Evolutionary conservation across 2,888 invertebrate species (phyloP).

Genomic region (Anthoptus insignis): DNA sequence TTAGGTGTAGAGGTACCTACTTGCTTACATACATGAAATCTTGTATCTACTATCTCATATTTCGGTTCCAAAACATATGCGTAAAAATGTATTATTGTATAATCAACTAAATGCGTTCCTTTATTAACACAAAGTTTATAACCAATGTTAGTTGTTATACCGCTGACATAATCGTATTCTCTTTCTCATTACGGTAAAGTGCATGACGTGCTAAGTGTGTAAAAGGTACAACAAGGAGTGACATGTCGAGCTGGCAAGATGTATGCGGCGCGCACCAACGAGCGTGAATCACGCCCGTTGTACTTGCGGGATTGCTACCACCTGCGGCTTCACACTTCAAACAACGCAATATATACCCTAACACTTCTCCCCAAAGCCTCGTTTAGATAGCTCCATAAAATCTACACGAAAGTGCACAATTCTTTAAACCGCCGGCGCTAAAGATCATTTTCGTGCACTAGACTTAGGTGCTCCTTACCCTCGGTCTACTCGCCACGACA

Average conservation of each 20-base stretch:
- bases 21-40: too few relatives aligned
- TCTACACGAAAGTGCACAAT: constrained; percentile 66
- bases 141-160: not conserved
- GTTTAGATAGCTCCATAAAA: constrained; percentile 45
- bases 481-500: constrained; percentile 58
- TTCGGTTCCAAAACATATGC: too few relatives aligned
- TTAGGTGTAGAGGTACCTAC: too few relatives aligned
- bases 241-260: constrained; percentile 75
- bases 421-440: constrained; percentile 63
- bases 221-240: constrained; percentile 70
- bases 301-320: constrained; percentile 66
- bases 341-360: constrained; percentile 54
- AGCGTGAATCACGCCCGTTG: constrained; percentile 76
- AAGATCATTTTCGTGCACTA: constrained; percentile 68
- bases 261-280: constrained; percentile 75
- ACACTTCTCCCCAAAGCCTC: constrained; percentile 47
- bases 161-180: not conserved
- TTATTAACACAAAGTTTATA: not conserved
- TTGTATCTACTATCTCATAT: too few relatives aligned
- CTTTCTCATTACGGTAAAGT: constrained; percentile 42
- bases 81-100: not conserved
- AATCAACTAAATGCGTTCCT: not conserved
- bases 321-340: constrained; percentile 63
- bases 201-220: constrained; percentile 50
- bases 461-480: constrained; percentile 57